Conservation (phyloP, 1,140 invertebrate genomes). For the Whitmania pigra region DNA sequence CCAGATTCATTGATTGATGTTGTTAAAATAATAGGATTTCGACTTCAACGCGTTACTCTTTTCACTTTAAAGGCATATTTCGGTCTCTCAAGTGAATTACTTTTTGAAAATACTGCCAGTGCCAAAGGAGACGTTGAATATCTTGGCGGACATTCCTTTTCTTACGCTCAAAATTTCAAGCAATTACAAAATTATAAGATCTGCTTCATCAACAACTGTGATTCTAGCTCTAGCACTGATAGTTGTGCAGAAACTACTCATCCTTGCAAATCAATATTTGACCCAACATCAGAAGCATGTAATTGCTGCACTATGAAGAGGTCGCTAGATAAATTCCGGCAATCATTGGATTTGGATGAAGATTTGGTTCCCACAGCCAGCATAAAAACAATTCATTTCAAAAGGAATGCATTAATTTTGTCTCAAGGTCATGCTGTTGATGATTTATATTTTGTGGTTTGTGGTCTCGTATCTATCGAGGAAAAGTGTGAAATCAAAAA, state of each 20-base stretch:
- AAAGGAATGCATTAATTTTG: constrained; percentile 31
- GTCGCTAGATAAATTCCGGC: not conserved
- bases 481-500: constrained; percentile 53
- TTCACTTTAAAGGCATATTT: constrained; percentile 94
- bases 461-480: constrained; percentile 66
- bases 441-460: constrained; percentile 71
- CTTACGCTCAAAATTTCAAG: not conserved
- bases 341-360: constrained; percentile 23
- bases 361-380: constrained; percentile 34
- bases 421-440: constrained; percentile 57
- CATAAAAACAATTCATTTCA: constrained; percentile 29
- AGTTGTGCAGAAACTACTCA: not conserved
- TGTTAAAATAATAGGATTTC: constrained; percentile 90
- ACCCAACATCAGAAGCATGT: not conserved
- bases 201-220: not conserved
- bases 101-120: constrained; percentile 47
- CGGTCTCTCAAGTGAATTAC: constrained; percentile 71
- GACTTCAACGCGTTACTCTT: constrained; percentile 93
- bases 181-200: not conserved
- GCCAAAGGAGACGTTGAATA: not conserved
- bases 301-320: not conserved
- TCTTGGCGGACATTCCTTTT: not conserved
- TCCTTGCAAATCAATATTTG: not conserved
- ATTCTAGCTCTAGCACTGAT: not conserved
- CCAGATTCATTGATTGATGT: constrained; percentile 88